These are phyloP conservation scores for Electrona antarctica DNA, from an alignment of 2,113 vertebrate genomes.

Conservation along the genomic window DNA sequence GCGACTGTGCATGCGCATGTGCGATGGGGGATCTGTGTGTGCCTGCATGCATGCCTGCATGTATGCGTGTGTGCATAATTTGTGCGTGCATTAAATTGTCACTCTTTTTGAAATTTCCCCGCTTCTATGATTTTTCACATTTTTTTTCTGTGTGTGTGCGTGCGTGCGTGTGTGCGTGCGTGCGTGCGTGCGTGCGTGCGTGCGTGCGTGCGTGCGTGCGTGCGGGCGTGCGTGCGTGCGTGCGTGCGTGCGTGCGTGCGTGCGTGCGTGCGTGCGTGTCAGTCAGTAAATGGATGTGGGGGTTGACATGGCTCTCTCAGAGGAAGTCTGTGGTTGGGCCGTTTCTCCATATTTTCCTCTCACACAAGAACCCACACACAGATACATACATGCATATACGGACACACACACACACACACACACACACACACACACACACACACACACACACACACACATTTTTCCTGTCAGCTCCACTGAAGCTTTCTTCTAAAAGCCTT, in stretches of 20 bases:
- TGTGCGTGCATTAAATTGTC: too few species aligned
- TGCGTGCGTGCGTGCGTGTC: slow-evolving; percentile 35
- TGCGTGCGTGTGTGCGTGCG: slow-evolving; percentile 5
- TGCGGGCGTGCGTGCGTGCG: slow-evolving; percentile 14
- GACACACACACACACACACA: slow-evolving; percentile 27
- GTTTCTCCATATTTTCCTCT: slow-evolving; percentile 85
- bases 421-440: slow-evolving; percentile 29
- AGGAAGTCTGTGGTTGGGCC: slow-evolving; percentile 93
- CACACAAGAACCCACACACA: slow-evolving; percentile 50
- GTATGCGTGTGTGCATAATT: too few species aligned
- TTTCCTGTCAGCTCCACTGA: slow-evolving; percentile 56
- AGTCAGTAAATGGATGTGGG: slow-evolving; percentile 69
- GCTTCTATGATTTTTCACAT: slow-evolving; percentile 46
- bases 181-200: background rate
- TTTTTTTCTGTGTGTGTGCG: background rate
- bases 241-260: slow-evolving; percentile 19
- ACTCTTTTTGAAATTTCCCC: slow-evolving; percentile 25
- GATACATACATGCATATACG: background rate
- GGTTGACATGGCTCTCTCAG: slow-evolving; percentile 83
- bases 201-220: background rate
- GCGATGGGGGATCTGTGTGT: background rate
- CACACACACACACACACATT: slow-evolving; percentile 28
- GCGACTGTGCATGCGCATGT: too few species aligned
- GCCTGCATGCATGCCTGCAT: background rate
- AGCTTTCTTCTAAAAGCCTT: slow-evolving; percentile 64